Percentiles rank a stretch among this genome's conserved stretches.
Evolutionary conservation across 2,888 invertebrate genomes (phyloP).

Genomic region (Thecocarcelia acutangulata): DNA sequence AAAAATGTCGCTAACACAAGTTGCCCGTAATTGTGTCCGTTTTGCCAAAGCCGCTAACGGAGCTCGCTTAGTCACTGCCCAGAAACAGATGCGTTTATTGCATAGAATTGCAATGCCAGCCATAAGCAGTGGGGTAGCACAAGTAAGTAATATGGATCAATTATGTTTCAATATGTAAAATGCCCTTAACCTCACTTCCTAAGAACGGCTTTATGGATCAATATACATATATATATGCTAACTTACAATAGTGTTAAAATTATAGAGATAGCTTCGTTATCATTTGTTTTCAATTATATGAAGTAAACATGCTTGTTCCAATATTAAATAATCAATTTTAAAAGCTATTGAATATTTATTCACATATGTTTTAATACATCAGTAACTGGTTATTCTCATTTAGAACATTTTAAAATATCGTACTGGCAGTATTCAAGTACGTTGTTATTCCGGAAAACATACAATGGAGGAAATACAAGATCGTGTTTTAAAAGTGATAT

Average conservation of each 20-base stretch:
- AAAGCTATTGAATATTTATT: background rate
- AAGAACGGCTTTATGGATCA: background rate
- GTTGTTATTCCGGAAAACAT: conserved; percentile 81
- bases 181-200: conserved; percentile 74
- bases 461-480: conserved; percentile 87
- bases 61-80: conserved; percentile 71
- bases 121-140: conserved; percentile 72
- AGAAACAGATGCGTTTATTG: conserved; percentile 77
- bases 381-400: conserved; percentile 1
- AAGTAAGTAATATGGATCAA: conserved; percentile 71
- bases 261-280: conserved; percentile 37
- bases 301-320: background rate
- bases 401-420: conserved; percentile 59
- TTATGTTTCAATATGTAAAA: background rate
- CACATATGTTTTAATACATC: background rate
- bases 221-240: background rate
- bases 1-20: conserved; percentile 79
- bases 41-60: conserved; percentile 75
- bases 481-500: conserved; percentile 93
- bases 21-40: conserved; percentile 78
- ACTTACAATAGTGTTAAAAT: too few species aligned
- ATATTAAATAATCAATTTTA: too few species aligned
- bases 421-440: conserved; percentile 69
- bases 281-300: conserved; percentile 30
- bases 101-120: conserved; percentile 77